phyloP scores from a whole-genome alignment of 2,888 invertebrate genomes.

The Alsophila aescularia region DNA sequence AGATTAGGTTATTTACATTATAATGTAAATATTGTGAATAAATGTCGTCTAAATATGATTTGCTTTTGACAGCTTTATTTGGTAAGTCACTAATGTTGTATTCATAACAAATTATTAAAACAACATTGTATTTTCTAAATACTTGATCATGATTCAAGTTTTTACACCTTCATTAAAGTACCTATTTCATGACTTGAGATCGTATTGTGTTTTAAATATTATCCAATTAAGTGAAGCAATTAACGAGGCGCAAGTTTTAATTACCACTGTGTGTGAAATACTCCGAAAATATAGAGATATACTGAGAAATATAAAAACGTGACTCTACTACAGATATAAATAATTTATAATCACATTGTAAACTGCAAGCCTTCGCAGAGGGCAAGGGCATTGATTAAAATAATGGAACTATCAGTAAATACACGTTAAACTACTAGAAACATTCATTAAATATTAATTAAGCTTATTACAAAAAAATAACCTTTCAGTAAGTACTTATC shows the following conservation, averaged over 20 bases:
- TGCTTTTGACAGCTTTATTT: background rate
- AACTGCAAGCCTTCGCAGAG: conserved; percentile 5
- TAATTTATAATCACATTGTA: conserved; percentile 13
- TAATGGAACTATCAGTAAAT: conserved; percentile 65
- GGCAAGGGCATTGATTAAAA: conserved; percentile 55
- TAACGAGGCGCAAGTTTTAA: conserved; percentile 31
- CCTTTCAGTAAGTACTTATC: conserved; percentile 63
- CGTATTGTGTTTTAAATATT: conserved; percentile 27
- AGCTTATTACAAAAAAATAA: conserved; percentile 70
- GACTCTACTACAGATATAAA: conserved; percentile 9
- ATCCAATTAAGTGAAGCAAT: conserved; percentile 29
- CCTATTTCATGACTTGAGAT: background rate
- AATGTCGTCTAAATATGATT: background rate
- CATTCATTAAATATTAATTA: conserved; percentile 76
- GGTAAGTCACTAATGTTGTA: background rate
- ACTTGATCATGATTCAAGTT: background rate
- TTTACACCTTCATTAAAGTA: conserved; percentile 13
- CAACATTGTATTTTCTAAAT: background rate
- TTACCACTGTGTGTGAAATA: conserved; percentile 17
- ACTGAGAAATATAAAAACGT: conserved; percentile 30
- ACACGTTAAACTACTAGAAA: conserved; percentile 63
- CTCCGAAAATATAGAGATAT: conserved; percentile 27
- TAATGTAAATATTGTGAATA: background rate
- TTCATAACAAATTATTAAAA: background rate
- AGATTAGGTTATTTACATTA: background rate